phyloP scores from a whole-genome alignment of 2,888 invertebrate genomes.

The Zaprionus obscuricornis region DNA sequence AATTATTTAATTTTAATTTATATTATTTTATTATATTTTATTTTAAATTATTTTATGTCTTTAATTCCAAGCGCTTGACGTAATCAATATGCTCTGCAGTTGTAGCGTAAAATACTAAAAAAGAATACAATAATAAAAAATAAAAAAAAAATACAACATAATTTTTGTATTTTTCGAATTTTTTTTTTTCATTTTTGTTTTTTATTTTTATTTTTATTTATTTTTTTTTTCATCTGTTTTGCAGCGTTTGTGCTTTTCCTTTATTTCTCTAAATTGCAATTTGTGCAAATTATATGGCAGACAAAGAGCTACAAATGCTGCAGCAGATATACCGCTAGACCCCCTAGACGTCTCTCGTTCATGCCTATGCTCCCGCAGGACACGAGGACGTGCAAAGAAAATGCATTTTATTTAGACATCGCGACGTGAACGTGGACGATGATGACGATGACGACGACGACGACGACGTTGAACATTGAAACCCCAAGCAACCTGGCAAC shows the following conservation, averaged over 20 bases:
- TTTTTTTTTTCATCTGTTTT: constrained; percentile 39
- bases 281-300: constrained; percentile 75
- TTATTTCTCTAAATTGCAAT: constrained; percentile 78
- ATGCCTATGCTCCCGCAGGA: constrained; percentile 24
- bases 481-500: constrained; percentile 13
- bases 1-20: too few relatives aligned
- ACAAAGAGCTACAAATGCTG: constrained; percentile 65
- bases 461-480: neutral
- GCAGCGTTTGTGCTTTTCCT: constrained; percentile 56
- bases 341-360: neutral
- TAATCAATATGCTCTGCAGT: too few relatives aligned
- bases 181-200: constrained; percentile 17
- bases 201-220: constrained; percentile 20
- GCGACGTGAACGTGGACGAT: constrained; percentile 39
- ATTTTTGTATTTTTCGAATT: constrained; percentile 50
- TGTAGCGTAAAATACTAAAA: constrained; percentile 9
- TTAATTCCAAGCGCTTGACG: too few relatives aligned
- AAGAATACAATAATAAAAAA: too few relatives aligned
- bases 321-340: neutral
- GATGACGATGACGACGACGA: too few relatives aligned
- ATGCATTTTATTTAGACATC: constrained; percentile 68
- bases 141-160: constrained; percentile 36
- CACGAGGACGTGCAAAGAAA: constrained; percentile 59
- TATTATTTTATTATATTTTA: too few relatives aligned
- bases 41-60: too few relatives aligned